These are phyloP conservation scores for Bubo blakistoni DNA, from an alignment of 2,113 vertebrate species.

Conservation along the genomic window DNA sequence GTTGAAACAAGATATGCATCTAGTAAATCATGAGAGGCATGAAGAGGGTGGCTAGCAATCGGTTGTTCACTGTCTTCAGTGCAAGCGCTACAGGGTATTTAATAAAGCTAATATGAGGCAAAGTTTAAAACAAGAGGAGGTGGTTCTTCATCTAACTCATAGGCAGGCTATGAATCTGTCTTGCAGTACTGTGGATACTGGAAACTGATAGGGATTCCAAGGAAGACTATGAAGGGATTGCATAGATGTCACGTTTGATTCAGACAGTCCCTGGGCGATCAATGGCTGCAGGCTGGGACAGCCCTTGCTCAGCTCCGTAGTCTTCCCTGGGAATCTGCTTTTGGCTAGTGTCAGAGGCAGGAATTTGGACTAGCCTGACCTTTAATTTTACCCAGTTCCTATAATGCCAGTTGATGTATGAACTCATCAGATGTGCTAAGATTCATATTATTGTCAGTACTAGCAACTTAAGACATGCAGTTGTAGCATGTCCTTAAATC, in stretches of 20 bases:
- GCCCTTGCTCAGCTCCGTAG: not conserved
- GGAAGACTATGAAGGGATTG: not conserved
- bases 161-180: not conserved
- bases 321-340: not conserved
- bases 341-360: not conserved
- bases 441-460: not conserved
- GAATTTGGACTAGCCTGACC: not conserved
- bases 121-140: not conserved
- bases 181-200: not conserved
- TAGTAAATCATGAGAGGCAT: not conserved
- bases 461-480: rapidly evolving
- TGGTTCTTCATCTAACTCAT: not conserved
- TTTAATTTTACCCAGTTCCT: not conserved
- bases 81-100: not conserved
- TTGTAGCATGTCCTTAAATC: not conserved
- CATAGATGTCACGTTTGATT: rapidly evolving
- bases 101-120: not conserved
- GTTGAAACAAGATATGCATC: not conserved
- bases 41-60: not conserved
- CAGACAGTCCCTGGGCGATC: rapidly evolving
- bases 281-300: not conserved
- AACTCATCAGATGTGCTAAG: not conserved
- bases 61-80: not conserved
- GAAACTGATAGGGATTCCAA: not conserved
- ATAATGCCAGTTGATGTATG: not conserved